Evolutionary conservation across 2,797 vertebrate genomes (phyloP).

Genomic region (Brachymystax lenok): DNA sequence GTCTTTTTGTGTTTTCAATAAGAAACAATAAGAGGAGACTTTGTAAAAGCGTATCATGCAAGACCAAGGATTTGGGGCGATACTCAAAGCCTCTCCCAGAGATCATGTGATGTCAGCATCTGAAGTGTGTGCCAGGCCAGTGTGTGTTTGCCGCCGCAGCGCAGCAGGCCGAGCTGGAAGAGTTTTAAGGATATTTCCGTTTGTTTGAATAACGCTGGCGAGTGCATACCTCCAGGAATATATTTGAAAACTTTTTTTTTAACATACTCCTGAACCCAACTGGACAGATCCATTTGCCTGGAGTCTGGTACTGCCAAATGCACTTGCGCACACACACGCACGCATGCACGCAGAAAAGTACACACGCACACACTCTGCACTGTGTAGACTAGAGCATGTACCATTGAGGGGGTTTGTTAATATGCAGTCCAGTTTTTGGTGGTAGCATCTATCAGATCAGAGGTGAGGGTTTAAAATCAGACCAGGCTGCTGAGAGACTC

Average conservation of each 20-base stretch:
- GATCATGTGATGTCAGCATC: conserved; percentile 66
- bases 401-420: conserved; percentile 44
- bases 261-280: conserved; percentile 27
- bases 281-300: conserved; percentile 16
- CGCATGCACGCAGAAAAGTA: neutral
- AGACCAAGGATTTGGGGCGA: conserved; percentile 56
- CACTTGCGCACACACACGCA: conserved; percentile 7
- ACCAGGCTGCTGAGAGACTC: conserved; percentile 59
- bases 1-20: conserved; percentile 36
- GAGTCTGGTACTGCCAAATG: conserved; percentile 22
- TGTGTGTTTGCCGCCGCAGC: conserved; percentile 57
- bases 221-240: conserved; percentile 46
- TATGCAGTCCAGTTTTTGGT: conserved; percentile 68
- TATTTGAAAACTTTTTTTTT: conserved; percentile 13
- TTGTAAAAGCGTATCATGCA: conserved; percentile 47
- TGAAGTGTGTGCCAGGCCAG: conserved; percentile 53
- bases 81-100: conserved; percentile 48
- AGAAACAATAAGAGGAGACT: conserved; percentile 48
- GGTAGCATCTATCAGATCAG: conserved; percentile 63
- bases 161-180: conserved; percentile 30
- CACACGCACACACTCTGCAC: conserved; percentile 13
- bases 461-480: conserved; percentile 68
- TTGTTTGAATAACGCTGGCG: conserved; percentile 60
- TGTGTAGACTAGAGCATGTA: conserved; percentile 26
- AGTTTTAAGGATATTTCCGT: conserved; percentile 54